Base-by-base conservation (phyloP, 2,113 vertebrate species). In the Prinia subflava region DNA sequence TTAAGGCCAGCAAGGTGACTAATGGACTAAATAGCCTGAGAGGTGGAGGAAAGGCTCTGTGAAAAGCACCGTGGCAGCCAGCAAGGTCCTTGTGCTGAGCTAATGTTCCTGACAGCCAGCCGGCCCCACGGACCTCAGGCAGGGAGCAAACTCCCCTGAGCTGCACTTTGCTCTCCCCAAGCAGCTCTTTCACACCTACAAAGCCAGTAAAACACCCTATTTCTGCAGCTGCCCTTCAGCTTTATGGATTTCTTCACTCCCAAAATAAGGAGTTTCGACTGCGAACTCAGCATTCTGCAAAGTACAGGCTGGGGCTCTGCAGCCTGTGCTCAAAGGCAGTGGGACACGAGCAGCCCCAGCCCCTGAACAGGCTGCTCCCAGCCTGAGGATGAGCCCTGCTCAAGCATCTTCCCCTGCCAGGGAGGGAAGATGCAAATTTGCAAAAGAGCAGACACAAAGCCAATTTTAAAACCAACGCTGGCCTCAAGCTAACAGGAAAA, bases 321-420 rank as follows among this genome's bases (percentile, higher is more conserved):
- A 49, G 70, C 39, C 30, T 2, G 1, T 20, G 59, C 73, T 53
- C 33, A 47, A 30, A 31, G 17, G 57, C 71, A 47, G 37, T 1
- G 15, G 73, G 68, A 69, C 76, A 37, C 0, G 0, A 78, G 41
- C 64, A 80, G 67, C 49, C 19, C 60, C 78, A 85, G 35, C 16
- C 56, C 23, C 33, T 8, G 3, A 5, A 11, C 2, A 0, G 0
- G 1, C 3, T 21, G 50, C 4, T 84, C 18, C 30, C 62, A 35
- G 35, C 2, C 9, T 21, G 25, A 90, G 62, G 8, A 15, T 2
- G 12, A 65, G 41, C 30, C 42, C 56, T 84, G 59, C 70, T 28
- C 50, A 16, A 47, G 53, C 37, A 76, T 11, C 89, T 71, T 23
- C 11, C 31, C 47, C 52, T 30, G 41, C 31, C 15, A 25, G 7